These are phyloP conservation scores for Leptinotarsa rubiginosa DNA, from an alignment of 2,888 invertebrate genomes.

Conservation along the genomic window DNA sequence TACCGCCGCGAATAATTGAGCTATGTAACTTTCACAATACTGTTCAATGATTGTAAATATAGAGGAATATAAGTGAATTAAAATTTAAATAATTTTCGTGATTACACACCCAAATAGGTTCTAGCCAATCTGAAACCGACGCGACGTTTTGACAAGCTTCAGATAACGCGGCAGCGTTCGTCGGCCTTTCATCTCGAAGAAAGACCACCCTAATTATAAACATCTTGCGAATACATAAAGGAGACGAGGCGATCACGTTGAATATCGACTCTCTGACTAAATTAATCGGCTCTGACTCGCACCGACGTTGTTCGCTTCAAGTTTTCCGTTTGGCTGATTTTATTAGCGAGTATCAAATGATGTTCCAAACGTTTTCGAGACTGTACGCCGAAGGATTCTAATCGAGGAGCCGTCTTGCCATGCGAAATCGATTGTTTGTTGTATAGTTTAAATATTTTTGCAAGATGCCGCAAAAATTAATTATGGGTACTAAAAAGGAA, in stretches of 20 bases:
- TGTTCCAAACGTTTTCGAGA: background rate
- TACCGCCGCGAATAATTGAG: too few species aligned
- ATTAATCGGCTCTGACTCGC: conserved; percentile 18
- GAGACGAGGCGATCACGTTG: conserved; percentile 4
- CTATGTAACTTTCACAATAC: too few species aligned
- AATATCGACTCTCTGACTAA: conserved; percentile 5
- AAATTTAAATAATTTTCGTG: too few species aligned
- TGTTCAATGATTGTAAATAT: too few species aligned
- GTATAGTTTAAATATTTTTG: too few species aligned
- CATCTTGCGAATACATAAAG: conserved; percentile 13
- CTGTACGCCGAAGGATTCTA: background rate
- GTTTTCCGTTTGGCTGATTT: conserved; percentile 12
- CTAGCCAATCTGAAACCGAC: conserved; percentile 1
- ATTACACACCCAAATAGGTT: background rate
- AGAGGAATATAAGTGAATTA: too few species aligned
- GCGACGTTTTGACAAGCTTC: conserved; percentile 5
- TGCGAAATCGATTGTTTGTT: background rate
- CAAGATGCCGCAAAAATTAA: too few species aligned
- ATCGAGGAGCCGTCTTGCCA: background rate
- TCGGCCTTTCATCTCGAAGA: conserved; percentile 13
- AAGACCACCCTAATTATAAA: conserved; percentile 22
- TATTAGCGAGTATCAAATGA: conserved; percentile 15
- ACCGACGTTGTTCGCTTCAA: conserved; percentile 3
- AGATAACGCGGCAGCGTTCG: conserved; percentile 10
- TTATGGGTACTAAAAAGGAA: too few species aligned